Percentiles rank a stretch among this genome's conserved stretches.
These are phyloP conservation scores for Lepidocyrtoides sp. DNA, from an alignment of 2,888 invertebrate genomes.

Conservation along the genomic window DNA sequence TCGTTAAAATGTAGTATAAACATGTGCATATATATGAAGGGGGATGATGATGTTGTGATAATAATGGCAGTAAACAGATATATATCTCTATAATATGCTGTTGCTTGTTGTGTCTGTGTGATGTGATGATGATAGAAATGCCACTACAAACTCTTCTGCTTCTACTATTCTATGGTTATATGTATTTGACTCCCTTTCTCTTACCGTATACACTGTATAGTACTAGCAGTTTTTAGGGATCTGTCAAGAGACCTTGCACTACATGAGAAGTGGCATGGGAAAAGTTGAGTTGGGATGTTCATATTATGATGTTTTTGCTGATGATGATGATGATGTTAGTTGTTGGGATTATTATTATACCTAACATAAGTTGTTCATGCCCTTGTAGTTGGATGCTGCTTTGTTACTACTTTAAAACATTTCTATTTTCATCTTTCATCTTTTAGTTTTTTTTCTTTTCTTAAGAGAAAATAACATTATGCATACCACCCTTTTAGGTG, in stretches of 20 bases:
- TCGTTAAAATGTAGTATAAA: conserved; percentile 8
- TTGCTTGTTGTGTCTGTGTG: conserved; percentile 55
- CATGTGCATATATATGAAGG: conserved; percentile 12
- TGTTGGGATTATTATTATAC: conserved; percentile 48
- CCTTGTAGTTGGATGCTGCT: background rate
- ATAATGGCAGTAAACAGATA: conserved; percentile 4
- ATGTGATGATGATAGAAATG: conserved; percentile 36
- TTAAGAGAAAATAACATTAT: conserved; percentile 67
- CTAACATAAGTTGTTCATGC: conserved; percentile 14
- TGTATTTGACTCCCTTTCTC: conserved; percentile 29
- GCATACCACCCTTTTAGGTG: conserved; percentile 61
- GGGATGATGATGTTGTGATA: conserved; percentile 65
- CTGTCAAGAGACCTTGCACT: conserved; percentile 70
- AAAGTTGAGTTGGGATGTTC: conserved; percentile 59
- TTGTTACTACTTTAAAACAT: conserved; percentile 53
- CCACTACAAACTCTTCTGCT: conserved; percentile 1
- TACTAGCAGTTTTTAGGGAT: conserved; percentile 45
- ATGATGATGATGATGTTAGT: conserved; percentile 28
- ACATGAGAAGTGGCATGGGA: conserved; percentile 71
- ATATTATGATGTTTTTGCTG: conserved; percentile 46
- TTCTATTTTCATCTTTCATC: conserved; percentile 51
- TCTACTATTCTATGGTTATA: background rate
- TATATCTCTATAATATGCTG: conserved; percentile 6
- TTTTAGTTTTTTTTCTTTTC: conserved; percentile 21
- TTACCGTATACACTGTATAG: no score